phyloP scores from a whole-genome alignment of 2,888 invertebrate species.

The Atherix ibis region DNA sequence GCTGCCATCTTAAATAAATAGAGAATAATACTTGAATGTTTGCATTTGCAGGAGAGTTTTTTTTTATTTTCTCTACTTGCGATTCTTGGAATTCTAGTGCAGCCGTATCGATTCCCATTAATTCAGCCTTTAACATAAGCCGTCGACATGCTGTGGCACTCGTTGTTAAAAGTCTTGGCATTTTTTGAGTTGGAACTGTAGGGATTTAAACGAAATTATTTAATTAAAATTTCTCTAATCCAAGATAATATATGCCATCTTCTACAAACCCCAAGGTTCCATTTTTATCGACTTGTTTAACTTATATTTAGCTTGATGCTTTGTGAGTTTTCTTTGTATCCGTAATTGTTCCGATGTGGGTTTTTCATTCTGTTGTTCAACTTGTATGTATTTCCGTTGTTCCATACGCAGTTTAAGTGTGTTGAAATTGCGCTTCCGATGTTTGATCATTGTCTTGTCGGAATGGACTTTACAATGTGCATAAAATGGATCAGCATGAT shows the following conservation, averaged over 20 bases:
- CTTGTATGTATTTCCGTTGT: constrained; percentile 38
- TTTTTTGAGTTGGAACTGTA: constrained; percentile 83
- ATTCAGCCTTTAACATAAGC: constrained; percentile 68
- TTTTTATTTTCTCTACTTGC: too few species aligned
- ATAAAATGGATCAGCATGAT: constrained; percentile 92
- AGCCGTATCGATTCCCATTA: constrained; percentile 78
- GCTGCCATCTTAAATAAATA: constrained; percentile 44
- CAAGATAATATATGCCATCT: neutral
- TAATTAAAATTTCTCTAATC: neutral
- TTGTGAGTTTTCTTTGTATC: constrained; percentile 64
- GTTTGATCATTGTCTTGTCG: constrained; percentile 71
- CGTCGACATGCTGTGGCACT: constrained; percentile 77
- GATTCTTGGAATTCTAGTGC: constrained; percentile 70
- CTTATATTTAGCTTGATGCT: constrained; percentile 71
- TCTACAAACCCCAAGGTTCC: constrained; percentile 63
- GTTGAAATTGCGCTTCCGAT: constrained; percentile 69
- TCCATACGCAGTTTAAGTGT: constrained; percentile 68
- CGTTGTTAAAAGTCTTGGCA: constrained; percentile 78
- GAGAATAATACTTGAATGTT: too few species aligned
- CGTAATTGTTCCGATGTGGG: constrained; percentile 52
- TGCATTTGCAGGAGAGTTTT: too few species aligned
- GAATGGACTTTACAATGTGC: constrained; percentile 93
- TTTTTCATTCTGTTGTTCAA: constrained; percentile 18
- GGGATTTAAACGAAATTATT: neutral
- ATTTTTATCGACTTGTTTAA: constrained; percentile 55